Conservation (phyloP, 2,797 vertebrate species). For the Lutjanus campechanus region DNA sequence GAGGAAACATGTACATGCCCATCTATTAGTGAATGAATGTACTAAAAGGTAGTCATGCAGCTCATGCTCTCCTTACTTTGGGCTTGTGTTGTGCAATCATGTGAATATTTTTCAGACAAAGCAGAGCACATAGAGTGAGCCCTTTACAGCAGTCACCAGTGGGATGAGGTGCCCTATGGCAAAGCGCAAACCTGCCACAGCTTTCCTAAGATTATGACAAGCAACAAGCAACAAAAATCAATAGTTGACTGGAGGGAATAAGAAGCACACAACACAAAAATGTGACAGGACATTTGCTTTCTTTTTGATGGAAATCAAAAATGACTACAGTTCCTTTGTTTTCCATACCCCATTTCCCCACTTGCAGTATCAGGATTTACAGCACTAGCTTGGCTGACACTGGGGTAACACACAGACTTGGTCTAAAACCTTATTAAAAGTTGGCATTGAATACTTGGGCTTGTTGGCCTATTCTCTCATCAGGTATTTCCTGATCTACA, state of each 20-base stretch:
- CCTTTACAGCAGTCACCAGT: constrained; percentile 16
- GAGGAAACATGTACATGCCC: constrained; percentile 48
- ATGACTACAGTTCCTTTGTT: not conserved
- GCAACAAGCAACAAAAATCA: constrained; percentile 38
- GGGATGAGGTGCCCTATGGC: constrained; percentile 34
- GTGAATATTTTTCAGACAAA: constrained; percentile 59
- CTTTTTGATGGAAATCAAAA: constrained; percentile 30
- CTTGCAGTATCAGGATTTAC: not conserved
- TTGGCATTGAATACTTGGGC: not conserved
- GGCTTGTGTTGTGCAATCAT: constrained; percentile 60
- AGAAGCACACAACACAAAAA: constrained; percentile 31
- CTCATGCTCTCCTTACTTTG: constrained; percentile 55
- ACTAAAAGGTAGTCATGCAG: constrained; percentile 52
- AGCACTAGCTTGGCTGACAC: not conserved
- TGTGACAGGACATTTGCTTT: not conserved
- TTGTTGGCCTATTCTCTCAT: not conserved
- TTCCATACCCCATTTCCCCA: not conserved
- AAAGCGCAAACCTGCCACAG: constrained; percentile 23
- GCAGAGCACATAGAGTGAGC: constrained; percentile 40
- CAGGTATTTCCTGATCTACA: not conserved
- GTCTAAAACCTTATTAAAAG: not conserved
- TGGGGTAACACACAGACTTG: not conserved
- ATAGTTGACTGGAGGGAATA: constrained; percentile 35
- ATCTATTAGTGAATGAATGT: constrained; percentile 54
- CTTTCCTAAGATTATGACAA: constrained; percentile 31